A percentile compares a stretch with the other conserved stretches of the same genome.
Conservation (phyloP, 2,797 vertebrate species). For the Eidolon dupreanum region DNA sequence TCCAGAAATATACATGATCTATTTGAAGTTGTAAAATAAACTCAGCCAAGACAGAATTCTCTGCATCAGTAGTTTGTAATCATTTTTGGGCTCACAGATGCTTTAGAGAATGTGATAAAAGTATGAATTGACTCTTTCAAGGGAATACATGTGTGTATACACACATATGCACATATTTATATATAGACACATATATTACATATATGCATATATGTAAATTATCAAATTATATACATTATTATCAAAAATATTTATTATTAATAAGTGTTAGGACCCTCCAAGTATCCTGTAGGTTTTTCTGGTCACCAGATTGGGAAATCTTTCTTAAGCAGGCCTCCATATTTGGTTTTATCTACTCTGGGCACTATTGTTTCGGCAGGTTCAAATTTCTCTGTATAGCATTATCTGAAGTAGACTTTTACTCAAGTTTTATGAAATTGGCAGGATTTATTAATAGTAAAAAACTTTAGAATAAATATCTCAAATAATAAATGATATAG, state of each 20-base stretch:
- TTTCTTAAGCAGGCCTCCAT: not conserved
- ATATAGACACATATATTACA: fast-evolving
- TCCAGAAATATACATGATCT: not conserved
- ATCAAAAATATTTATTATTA: not conserved
- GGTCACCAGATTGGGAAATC: not conserved
- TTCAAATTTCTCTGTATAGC: not conserved
- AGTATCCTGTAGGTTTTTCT: not conserved
- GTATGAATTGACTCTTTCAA: not conserved
- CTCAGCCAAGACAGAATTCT: not conserved
- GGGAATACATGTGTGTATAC: not conserved
- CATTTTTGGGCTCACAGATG: not conserved
- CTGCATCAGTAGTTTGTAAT: not conserved
- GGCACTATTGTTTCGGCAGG: not conserved
- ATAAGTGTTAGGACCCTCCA: not conserved
- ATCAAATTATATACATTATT: not conserved
- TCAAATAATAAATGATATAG: not conserved
- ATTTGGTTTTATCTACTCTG: not conserved
- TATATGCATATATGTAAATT: not conserved
- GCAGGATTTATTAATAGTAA: not conserved
- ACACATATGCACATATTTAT: not conserved
- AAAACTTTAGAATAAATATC: not conserved
- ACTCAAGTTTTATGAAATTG: not conserved
- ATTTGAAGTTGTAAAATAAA: not conserved
- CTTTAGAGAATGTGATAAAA: not conserved
- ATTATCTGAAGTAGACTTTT: not conserved